phyloP scores from a whole-genome alignment of 2,113 vertebrate species.

The Scolopax mira region DNA sequence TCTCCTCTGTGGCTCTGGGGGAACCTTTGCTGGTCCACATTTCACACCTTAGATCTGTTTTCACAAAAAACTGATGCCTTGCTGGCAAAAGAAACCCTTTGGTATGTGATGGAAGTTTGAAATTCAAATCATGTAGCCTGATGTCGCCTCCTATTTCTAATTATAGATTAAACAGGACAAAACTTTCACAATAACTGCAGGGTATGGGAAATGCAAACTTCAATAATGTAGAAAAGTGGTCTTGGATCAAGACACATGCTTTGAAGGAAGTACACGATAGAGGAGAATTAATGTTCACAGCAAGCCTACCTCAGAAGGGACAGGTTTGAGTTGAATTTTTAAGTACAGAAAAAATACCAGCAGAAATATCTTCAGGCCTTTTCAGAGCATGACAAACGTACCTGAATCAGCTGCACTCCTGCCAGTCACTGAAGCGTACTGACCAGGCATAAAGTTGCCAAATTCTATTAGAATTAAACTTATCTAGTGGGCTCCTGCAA shows the following conservation, averaged over 20 bases:
- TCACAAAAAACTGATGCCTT: background rate
- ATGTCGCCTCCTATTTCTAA: background rate
- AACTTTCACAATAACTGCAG: background rate
- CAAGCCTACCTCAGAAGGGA: background rate
- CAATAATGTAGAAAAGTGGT: background rate
- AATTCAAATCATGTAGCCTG: background rate
- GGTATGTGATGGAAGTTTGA: background rate
- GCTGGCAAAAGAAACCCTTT: background rate
- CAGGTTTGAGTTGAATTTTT: background rate
- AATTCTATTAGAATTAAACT: background rate
- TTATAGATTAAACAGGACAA: background rate
- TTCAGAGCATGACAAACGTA: background rate
- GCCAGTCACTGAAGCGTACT: background rate
- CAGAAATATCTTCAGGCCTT: background rate
- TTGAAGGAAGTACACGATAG: background rate
- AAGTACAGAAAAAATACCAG: background rate
- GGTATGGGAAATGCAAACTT: background rate
- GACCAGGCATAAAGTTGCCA: background rate
- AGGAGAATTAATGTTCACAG: background rate
- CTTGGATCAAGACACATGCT: background rate
- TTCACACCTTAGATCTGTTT: background rate
- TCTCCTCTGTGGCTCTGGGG: background rate
- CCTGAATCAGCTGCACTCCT: background rate
- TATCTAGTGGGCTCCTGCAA: background rate
- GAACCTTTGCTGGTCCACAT: background rate